Evolutionary conservation across 2,113 vertebrate genomes (phyloP), one percentile per base, ranked within the genome.

Genomic region (Rhea americana): DNA sequence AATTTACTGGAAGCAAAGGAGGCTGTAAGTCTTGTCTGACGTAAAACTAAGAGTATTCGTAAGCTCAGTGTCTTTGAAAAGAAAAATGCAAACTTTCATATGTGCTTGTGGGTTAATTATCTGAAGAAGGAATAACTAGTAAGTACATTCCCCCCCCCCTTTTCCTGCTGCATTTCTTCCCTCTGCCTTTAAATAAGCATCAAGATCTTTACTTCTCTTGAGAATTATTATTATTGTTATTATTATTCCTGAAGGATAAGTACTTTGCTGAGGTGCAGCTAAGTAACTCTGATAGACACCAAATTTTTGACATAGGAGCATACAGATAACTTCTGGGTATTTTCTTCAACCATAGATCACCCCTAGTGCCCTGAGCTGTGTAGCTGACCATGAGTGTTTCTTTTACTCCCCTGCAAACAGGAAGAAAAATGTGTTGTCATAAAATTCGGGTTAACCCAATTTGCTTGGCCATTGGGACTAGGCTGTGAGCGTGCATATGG

Each of bases 401-500:
- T 78, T 91, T 61, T 63, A 39, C 24, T 78, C 10, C 10, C 6
- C 82, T 89, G 39, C 35, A 89, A 87, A 85, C 19, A 82, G 21
- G 32, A 35, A 72, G 25, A 28, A 82, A 95, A 92, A 83, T 48
- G 71, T 58, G 50, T 93, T 93, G 45, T 19, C 81, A 59, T 35
- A n/a, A 35, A 35, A 35, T 35, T 35, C 19, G 61, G 87, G 51
- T 75, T 86, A 93, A 93, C 70, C 22, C 28, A 67, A 65, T 95
- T 88, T 88, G 17, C 65, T 91, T 81, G 48, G 43, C 90, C 35
- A 2, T 11, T 88, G 79, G 82, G 82, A 85, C 37, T 66, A 73
- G 47, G 7, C 79, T 91, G 22, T 68, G 87, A 67, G 50, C 21
- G 15, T 88, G 65, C 68, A 62, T 73, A 58, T 75, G 56, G 51